These are phyloP conservation scores for Pogoniulus pusillus DNA, from an alignment of 2,797 vertebrate species.

Conservation along the genomic window DNA sequence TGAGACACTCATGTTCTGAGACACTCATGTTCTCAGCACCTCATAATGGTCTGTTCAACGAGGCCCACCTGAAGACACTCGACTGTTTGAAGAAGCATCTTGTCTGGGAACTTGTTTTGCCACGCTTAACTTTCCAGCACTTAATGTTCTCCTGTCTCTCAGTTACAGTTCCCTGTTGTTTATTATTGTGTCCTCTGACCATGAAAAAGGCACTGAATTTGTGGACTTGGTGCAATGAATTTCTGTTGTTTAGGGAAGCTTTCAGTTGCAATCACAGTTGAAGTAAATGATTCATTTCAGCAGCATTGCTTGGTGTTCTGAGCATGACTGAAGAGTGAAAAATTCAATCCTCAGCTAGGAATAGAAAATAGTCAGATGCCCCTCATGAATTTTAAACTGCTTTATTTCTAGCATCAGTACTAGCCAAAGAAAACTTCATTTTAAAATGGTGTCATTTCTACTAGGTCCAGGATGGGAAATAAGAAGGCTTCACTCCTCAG, in stretches of 20 bases:
- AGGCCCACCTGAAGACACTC: not conserved
- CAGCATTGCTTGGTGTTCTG: not conserved
- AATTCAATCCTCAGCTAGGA: conserved; percentile 14
- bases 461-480: not conserved
- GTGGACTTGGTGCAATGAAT: not conserved
- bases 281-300: conserved; percentile 12
- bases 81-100: not conserved
- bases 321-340: not conserved
- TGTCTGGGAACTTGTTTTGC: not conserved
- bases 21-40: not conserved
- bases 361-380: conserved; percentile 16
- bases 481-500: not conserved
- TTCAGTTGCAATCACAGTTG: not conserved
- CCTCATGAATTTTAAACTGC: conserved; percentile 42
- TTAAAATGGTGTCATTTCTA: conserved; percentile 9
- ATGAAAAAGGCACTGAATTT: not conserved
- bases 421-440: not conserved
- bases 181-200: not conserved
- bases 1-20: not conserved
- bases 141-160: not conserved
- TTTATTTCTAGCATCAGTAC: conserved; percentile 33
- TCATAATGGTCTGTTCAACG: not conserved
- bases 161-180: not conserved
- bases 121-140: not conserved
- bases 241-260: not conserved